Evolutionary conservation across 2,888 invertebrate genomes (phyloP), one percentile per base, ranked within the genome.

Genomic region (Abrostola triplasia): DNA sequence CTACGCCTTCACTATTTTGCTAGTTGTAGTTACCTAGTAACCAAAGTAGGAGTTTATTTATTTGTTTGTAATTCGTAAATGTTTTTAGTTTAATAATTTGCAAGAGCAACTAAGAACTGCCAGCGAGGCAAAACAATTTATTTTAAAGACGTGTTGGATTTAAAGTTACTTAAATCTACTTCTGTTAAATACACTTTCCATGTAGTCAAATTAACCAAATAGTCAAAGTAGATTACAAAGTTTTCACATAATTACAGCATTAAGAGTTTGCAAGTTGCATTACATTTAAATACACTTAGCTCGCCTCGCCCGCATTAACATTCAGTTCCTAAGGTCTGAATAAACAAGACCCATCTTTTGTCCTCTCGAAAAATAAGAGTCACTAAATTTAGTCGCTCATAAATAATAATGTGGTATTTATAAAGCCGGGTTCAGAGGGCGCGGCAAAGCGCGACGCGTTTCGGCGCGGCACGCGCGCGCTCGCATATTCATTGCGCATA

Each of bases 401-500:
- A 80, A 79, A 76, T 77, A 77, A 79, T 73, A 65, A 79, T 62
- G 67, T 60, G 59, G 66, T 65, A 73, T 72, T 69, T 75, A 73
- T 67, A 70, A 73, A 69, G 67, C 54, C 37, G 64, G 6, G 47
- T 42, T 35, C 50, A 57, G 60, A 59, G 35, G 41, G 11, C 40
- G 36, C 42, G 40, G 42, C 11, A 8, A 9, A 50, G 51, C 53
- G 59, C 47, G 48, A 49, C 52, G 61, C 38, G 61, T 24, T 36
- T 49, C 56, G 57, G 12, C 12, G 44, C 44, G 57, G 53, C 55
- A 51, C 59, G 61, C 62, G 67, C 62, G 58, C 73, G 38, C 47
- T 74, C 79, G 82, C 84, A 83, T 83, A 83, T 83, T 83, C 83
- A 82, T 73, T 50, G 70, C 75, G 82, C 80, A 83, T 84, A 83